Evolutionary conservation across 64 coral and sea anemone genomes (phyloP), one percentile per base, ranked within the genome.

Genomic region (Hydrozoanthus tunicans): DNA sequence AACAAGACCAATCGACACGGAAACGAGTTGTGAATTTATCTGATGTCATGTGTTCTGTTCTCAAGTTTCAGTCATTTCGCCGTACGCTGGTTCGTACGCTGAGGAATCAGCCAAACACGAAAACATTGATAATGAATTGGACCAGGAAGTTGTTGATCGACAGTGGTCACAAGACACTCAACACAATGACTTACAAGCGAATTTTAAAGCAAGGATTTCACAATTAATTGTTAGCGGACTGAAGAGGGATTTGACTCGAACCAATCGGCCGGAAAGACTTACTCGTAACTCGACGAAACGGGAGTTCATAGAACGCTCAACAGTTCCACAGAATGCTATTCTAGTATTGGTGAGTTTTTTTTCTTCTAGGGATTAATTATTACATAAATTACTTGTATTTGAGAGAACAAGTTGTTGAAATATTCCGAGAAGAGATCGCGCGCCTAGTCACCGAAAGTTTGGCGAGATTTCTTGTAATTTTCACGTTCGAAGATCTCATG

Each of bases 31-130:
- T 51, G 60, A 43, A 53, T 63, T 84, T 24, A 64, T 32, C 4
- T 54, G 7, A 83, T 79, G 20, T 85, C 64, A 82, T n/a, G 56
- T 74, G 76, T 73, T 68, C 85, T 82, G 66, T 93, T 84, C 62
- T 82, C 81, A 82, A 90, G 77, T 88, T 88, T 88, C 92, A 92
- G 95, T 96, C 77, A 90, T 66, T 69, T 73, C 55, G 76, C 90
- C 83, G 14, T 89, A 97, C 95, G 92, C 92, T 77, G 90, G 95
- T 73, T 94, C 95, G 90, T 97, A 94, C 27, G 92, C 90, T 73
- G 79, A 90, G 51, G 80, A 62, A n/a, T 3, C 65, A 76, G 77
- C 57, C 77, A 74, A 24, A 74, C 77, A 63, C 0, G 6, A 81
- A 7, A 83, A 62, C 73, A 82, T 93, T 62, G 59, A 54, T 7